These are phyloP conservation scores for Syrphus vitripennis DNA, from an alignment of 2,888 invertebrate genomes.

Conservation along the genomic window DNA sequence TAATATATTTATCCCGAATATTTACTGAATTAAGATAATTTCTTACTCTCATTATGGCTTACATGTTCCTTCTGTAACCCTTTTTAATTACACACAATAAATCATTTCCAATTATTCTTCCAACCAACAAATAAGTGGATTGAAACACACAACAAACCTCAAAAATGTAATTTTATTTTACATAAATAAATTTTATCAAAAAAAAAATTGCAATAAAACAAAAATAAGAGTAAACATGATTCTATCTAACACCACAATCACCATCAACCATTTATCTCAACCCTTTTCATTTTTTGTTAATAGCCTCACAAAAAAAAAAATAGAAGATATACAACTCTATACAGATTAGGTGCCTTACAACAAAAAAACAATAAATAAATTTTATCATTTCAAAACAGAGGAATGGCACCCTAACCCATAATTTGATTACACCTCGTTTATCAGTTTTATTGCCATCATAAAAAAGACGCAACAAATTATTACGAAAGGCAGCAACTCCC, in stretches of 20 bases:
- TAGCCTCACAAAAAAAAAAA: not conserved
- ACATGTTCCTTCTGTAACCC: not conserved
- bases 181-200: not conserved
- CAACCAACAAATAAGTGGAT: not conserved
- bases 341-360: not conserved
- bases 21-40: not conserved
- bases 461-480: conserved; percentile 58
- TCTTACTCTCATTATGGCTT: not conserved
- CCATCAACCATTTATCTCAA: not conserved
- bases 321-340: not conserved
- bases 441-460: conserved; percentile 63
- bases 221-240: not conserved
- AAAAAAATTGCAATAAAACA: not conserved
- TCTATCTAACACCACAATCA: not conserved
- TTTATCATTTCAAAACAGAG: not conserved
- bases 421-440: conserved; percentile 64
- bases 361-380: not conserved
- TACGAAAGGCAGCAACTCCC: not conserved
- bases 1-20: not conserved
- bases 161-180: not conserved
- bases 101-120: not conserved
- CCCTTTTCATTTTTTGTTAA: not conserved
- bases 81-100: not conserved
- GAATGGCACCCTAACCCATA: conserved; percentile 28
- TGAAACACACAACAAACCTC: not conserved